Conservation (phyloP, 2,113 vertebrate genomes). For the Protomyctophum bolini region DNA sequence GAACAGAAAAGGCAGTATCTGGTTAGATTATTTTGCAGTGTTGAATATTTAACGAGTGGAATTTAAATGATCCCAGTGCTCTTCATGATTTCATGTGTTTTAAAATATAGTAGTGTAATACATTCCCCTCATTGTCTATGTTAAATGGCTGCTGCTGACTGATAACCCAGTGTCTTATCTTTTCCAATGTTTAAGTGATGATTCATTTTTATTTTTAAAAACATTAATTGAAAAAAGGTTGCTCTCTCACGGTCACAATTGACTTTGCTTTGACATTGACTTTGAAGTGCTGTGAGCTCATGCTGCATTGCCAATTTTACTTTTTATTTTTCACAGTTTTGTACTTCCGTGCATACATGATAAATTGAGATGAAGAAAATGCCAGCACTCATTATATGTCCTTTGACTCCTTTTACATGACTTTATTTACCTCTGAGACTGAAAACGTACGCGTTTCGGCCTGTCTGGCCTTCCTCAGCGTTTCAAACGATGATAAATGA, state of each 20-base stretch:
- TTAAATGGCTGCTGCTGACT: neutral
- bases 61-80: neutral
- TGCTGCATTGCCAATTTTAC: slow-evolving; percentile 7
- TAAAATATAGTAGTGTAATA: neutral
- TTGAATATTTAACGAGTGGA: slow-evolving; percentile 4
- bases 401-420: too few species aligned
- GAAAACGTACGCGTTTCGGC: too few species aligned
- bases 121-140: neutral
- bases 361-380: too few species aligned
- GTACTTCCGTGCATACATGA: too few species aligned
- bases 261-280: neutral
- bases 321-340: too few species aligned
- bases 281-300: neutral
- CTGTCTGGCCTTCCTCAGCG: too few species aligned
- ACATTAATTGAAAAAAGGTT: neutral
- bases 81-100: neutral
- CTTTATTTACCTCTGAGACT: too few species aligned
- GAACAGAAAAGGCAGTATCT: neutral
- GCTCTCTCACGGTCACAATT: neutral
- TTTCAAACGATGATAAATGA: too few species aligned
- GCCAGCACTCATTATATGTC: too few species aligned
- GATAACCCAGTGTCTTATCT: neutral
- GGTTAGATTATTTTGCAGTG: neutral
- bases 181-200: slow-evolving; percentile 13
- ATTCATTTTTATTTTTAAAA: neutral